Percentiles rank a stretch among this genome's conserved stretches.
These are phyloP conservation scores for Rhabdornis inornatus DNA, from an alignment of 2,113 vertebrate genomes.

Conservation along the genomic window DNA sequence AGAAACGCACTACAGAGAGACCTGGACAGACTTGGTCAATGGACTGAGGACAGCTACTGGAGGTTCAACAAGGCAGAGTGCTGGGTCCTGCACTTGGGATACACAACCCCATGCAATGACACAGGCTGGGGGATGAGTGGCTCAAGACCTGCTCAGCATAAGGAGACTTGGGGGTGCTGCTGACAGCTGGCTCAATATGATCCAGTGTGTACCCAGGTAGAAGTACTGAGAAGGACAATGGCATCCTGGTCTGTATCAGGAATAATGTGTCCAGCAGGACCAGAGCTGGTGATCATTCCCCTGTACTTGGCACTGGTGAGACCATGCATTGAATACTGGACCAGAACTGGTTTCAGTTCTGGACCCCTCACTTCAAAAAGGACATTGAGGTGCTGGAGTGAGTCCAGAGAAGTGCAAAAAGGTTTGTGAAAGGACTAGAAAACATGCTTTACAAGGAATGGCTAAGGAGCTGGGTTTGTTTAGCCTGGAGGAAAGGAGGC, in stretches of 20 bases:
- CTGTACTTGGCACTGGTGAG: neutral
- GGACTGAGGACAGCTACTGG: neutral
- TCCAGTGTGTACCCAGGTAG: neutral
- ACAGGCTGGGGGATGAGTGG: neutral
- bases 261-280: neutral
- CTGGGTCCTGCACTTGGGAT: neutral
- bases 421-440: neutral
- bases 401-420: neutral
- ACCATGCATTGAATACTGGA: neutral
- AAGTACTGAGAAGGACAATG: neutral
- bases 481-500: neutral
- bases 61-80: neutral
- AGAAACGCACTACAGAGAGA: neutral
- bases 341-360: neutral
- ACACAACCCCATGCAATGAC: neutral
- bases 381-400: neutral
- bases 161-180: neutral
- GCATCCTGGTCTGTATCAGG: neutral
- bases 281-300: neutral
- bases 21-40: neutral
- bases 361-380: neutral
- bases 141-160: neutral
- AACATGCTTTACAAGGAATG: neutral
- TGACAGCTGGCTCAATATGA: too few species aligned
- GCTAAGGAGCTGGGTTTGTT: neutral